A percentile compares a stretch with the other conserved stretches of the same genome.
Conservation (phyloP, 2,888 invertebrate species). For the Dascillus cervinus region DNA sequence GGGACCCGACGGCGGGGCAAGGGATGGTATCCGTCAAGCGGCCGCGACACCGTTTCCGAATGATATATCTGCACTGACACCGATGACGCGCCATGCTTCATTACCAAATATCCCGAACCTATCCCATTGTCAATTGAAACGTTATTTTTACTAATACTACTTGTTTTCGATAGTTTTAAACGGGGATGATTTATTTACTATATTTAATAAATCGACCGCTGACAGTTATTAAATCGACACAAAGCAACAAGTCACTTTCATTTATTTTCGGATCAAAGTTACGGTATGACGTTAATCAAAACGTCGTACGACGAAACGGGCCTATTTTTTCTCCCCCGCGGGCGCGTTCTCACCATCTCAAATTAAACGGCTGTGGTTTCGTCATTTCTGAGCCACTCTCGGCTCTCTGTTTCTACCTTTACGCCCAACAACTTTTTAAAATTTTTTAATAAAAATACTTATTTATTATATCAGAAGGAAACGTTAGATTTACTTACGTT, state of each 20-base stretch:
- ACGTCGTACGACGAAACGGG: too few species aligned
- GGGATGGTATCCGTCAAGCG: conserved; percentile 25
- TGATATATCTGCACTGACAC: conserved; percentile 35
- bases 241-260: conserved; percentile 28
- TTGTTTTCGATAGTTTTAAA: conserved; percentile 23
- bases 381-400: too few species aligned
- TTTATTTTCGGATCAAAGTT: too few species aligned
- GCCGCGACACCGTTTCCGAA: conserved; percentile 27
- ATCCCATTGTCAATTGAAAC: conserved; percentile 33
- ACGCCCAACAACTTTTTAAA: too few species aligned
- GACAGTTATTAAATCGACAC: conserved; percentile 19
- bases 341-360: too few species aligned
- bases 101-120: conserved; percentile 35
- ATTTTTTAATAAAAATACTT: too few species aligned
- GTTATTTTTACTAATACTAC: conserved; percentile 24
- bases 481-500: too few species aligned
- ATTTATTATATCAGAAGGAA: too few species aligned
- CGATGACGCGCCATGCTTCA: conserved; percentile 35
- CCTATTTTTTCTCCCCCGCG: too few species aligned
- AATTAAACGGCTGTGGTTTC: too few species aligned
- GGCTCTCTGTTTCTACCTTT: too few species aligned
- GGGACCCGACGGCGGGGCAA: conserved; percentile 20
- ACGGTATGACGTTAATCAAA: too few species aligned
- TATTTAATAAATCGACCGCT: conserved; percentile 26
- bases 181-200: conserved; percentile 26